Conservation (phyloP, 1,140 invertebrate genomes). For the Lepidurus couesii region DNA sequence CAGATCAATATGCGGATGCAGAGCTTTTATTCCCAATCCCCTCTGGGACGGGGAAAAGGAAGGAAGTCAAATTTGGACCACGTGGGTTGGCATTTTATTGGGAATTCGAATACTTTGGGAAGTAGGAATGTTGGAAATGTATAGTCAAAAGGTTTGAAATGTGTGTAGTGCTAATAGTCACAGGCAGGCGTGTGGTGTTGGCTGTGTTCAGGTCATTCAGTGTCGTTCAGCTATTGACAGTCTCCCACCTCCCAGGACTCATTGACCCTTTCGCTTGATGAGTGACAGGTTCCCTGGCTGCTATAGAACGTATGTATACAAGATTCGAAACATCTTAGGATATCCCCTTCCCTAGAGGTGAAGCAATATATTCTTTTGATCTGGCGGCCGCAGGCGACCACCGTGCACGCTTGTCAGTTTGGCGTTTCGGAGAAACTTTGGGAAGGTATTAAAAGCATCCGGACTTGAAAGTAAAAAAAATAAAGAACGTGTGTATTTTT, state of each 20-base stretch:
- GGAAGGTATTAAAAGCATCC: background rate
- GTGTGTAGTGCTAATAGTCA: conserved; percentile 8
- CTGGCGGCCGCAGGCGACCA: background rate
- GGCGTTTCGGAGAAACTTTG: background rate
- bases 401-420: background rate
- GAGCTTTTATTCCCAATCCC: conserved; percentile 5
- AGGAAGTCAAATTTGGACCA: background rate
- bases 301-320: background rate
- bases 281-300: background rate
- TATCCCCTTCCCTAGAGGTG: background rate
- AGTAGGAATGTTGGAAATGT: background rate
- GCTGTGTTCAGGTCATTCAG: background rate
- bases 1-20: background rate
- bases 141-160: background rate
- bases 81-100: background rate
- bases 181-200: background rate
- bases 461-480: background rate
- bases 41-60: background rate
- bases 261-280: conserved; percentile 2
- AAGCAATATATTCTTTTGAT: background rate
- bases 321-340: background rate
- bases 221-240: background rate
- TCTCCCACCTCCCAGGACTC: background rate
- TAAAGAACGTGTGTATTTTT: background rate
- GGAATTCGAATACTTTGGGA: background rate